phyloP scores from a whole-genome alignment of 2,113 vertebrate species.

The Xiphophorus maculatus region DNA sequence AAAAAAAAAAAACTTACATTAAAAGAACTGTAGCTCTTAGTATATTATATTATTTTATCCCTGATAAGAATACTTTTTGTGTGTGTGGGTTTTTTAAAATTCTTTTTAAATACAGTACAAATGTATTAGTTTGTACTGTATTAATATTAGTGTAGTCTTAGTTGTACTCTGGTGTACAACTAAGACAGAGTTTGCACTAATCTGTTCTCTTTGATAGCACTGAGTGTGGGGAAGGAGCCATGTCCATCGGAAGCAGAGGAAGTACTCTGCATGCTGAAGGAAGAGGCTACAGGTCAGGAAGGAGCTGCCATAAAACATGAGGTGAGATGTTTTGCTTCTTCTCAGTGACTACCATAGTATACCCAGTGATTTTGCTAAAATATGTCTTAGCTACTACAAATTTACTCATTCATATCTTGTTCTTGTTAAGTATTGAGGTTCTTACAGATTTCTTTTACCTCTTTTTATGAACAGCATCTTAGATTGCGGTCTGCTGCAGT shows the following conservation, averaged over 20 bases:
- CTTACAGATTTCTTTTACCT: background rate
- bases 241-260: slow-evolving; percentile 42
- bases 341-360: background rate
- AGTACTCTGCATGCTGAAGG: slow-evolving; percentile 49
- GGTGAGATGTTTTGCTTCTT: slow-evolving; percentile 35
- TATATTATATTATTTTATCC: too few relatives aligned
- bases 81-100: too few relatives aligned
- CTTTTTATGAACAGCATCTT: slow-evolving; percentile 32
- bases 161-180: too few relatives aligned
- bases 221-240: slow-evolving; percentile 26
- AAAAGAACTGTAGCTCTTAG: background rate
- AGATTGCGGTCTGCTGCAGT: slow-evolving; percentile 26
- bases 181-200: background rate
- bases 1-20: background rate
- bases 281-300: slow-evolving; percentile 57
- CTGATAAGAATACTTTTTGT: background rate
- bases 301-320: slow-evolving; percentile 62
- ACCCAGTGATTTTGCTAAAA: background rate
- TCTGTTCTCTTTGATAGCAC: slow-evolving; percentile 17
- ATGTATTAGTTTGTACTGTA: too few relatives aligned
- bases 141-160: too few relatives aligned
- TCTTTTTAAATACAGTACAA: too few relatives aligned
- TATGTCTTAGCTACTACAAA: background rate
- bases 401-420: background rate
- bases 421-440: background rate